phyloP scores from a whole-genome alignment of 1,140 invertebrate species.

The Gyrodactylus bullatarudis region DNA sequence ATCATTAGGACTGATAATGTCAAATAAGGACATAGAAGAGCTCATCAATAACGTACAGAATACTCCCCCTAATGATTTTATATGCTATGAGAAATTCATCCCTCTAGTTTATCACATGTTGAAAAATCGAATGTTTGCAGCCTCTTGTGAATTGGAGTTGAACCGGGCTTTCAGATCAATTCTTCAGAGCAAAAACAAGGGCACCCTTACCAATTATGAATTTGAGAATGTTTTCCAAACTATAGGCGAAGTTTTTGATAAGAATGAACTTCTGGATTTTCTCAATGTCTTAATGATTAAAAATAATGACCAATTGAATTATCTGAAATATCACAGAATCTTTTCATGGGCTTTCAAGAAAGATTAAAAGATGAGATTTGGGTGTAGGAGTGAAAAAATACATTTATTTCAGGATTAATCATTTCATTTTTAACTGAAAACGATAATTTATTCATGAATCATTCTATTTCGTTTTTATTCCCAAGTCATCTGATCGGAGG shows the following conservation, averaged over 20 bases:
- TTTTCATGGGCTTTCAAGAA: neutral
- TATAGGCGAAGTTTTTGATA: neutral
- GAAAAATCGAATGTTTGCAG: neutral
- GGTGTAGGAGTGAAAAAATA: no score
- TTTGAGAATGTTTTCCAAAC: neutral
- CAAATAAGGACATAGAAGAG: neutral
- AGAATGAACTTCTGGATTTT: neutral
- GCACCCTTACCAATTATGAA: neutral
- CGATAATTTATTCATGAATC: no score
- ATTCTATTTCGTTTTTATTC: no score
- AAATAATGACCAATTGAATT: neutral
- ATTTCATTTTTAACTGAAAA: no score
- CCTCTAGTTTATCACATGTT: neutral
- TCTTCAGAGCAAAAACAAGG: no score
- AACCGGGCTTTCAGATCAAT: neutral
- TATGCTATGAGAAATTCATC: neutral
- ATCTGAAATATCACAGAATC: neutral
- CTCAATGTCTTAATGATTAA: neutral
- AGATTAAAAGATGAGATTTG: no score
- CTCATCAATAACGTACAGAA: neutral
- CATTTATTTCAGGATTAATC: no score
- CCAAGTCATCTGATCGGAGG: no score
- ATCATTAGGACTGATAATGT: neutral
- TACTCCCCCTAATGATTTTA: neutral
- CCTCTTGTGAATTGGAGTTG: neutral